Base-by-base conservation (phyloP, 2,113 vertebrate species). In the Castor canadensis region DNA sequence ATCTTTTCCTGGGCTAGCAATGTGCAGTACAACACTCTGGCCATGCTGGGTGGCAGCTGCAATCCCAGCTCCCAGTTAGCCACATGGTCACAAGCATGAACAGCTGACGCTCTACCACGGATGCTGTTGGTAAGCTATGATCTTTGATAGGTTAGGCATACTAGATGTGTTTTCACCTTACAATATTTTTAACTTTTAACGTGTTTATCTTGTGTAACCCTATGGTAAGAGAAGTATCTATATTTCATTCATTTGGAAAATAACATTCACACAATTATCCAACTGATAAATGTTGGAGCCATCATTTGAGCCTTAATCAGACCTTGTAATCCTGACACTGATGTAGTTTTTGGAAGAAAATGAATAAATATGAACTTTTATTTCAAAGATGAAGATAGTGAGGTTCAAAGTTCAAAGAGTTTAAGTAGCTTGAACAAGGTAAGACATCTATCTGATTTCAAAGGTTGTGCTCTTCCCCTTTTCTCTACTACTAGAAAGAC, bases 311-410 rank as follows among this genome's bases (percentile, higher is more conserved):
- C 79, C 77, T 80, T 24, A 17, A 71, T 43, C 67, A 60, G 52
- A 87, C 6, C 28, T 86, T 71, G 17, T 89, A 45, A 32, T 95
- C 35, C 69, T 85, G 40, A 56, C 26, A 5, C 10, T 30, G 19
- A 58, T 43, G 79, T 1, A 47, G 15, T 58, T 95, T 90, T 77
- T 69, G 67, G 40, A 35, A 45, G 32, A 5, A n/a, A 66, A 77
- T 81, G n/a, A n/a, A n/a, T n/a, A n/a, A 26, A 66, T 64, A 38
- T 19, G 43, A 92, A 81, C 24, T 35, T 13, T 67, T 82, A 40
- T 73, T 92, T 69, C 45, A 92, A 89, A 86, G 38, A 52, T 73
- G 26, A 67, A 60, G 43, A 95, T 86, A n/a, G 56, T 72, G 56
- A 79, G 84, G 32, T 3, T 56, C 52, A 64, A 43, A 60, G n/a